Evolutionary conservation across 2,113 vertebrate genomes (phyloP).

Genomic region (Eolophus roseicapilla): DNA sequence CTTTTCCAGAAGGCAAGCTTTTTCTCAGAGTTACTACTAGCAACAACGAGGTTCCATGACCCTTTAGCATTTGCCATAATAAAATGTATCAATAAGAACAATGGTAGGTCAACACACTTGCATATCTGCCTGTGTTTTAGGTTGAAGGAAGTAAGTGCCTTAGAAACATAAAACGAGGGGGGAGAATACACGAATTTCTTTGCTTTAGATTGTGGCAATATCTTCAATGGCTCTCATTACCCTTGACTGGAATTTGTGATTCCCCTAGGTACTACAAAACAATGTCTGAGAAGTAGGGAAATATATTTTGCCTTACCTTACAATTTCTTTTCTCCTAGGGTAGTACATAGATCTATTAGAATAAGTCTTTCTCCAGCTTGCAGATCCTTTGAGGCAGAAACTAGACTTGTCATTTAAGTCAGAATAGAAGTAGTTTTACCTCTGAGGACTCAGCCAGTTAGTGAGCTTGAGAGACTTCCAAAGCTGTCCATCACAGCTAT

Average conservation of each 20-base stretch:
- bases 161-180: background rate
- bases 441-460: background rate
- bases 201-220: background rate
- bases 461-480: background rate
- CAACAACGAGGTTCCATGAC: background rate
- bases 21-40: background rate
- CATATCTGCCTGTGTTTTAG: background rate
- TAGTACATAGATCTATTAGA: constrained; percentile 64
- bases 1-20: background rate
- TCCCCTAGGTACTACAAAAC: background rate
- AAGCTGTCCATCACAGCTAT: background rate
- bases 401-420: constrained; percentile 29
- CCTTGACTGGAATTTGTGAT: background rate
- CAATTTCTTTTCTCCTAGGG: constrained; percentile 59
- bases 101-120: background rate
- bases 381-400: constrained; percentile 55
- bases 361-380: constrained; percentile 59
- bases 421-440: background rate
- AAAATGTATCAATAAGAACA: background rate
- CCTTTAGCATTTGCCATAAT: background rate
- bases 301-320: constrained; percentile 62
- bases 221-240: background rate
- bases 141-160: background rate
- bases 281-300: constrained; percentile 45
- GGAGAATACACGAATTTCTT: background rate